Percentiles rank a stretch among this genome's conserved stretches.
These are phyloP conservation scores for Isotomurus palustris DNA, from an alignment of 2,888 invertebrate species.

Conservation along the genomic window DNA sequence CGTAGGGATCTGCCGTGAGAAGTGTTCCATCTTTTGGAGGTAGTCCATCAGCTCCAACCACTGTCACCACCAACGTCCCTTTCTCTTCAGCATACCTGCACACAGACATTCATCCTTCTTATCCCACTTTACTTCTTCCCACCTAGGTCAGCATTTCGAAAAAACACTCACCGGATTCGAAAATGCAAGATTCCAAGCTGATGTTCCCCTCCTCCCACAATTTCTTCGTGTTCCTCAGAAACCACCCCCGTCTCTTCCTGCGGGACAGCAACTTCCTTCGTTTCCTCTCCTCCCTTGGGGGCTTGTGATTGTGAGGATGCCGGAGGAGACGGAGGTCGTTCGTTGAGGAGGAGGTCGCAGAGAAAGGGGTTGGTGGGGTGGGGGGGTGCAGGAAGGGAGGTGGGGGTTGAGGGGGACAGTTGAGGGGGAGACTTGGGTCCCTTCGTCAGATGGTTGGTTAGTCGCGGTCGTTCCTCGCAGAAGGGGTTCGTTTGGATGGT, in stretches of 20 bases:
- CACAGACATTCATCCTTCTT: too few species aligned
- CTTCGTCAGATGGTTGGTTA: constrained; percentile 31
- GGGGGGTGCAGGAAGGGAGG: not conserved
- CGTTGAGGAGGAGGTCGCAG: not conserved
- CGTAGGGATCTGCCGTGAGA: constrained; percentile 90
- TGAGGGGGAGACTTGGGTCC: constrained; percentile 27
- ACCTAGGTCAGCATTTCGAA: too few species aligned
- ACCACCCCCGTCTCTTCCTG: constrained; percentile 1
- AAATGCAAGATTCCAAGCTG: constrained; percentile 84
- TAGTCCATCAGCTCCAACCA: constrained; percentile 81
- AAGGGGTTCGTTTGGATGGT: constrained; percentile 31
- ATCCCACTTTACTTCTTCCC: not conserved
- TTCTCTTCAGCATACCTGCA: constrained; percentile 82
- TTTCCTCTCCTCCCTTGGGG: constrained; percentile 53
- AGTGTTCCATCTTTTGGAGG: constrained; percentile 77
- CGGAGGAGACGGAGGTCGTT: not conserved
- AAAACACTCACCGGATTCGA: constrained; percentile 69
- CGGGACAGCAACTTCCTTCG: constrained; percentile 51
- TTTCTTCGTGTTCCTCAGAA: constrained; percentile 8
- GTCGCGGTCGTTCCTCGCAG: constrained; percentile 20
- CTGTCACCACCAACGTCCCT: constrained; percentile 84
- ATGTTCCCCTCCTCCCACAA: constrained; percentile 56
- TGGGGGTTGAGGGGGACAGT: not conserved
- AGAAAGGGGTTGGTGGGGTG: not conserved
- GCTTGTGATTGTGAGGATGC: constrained; percentile 10